Conservation (phyloP, 2,113 vertebrate species). For the Melanocharis versteri region DNA sequence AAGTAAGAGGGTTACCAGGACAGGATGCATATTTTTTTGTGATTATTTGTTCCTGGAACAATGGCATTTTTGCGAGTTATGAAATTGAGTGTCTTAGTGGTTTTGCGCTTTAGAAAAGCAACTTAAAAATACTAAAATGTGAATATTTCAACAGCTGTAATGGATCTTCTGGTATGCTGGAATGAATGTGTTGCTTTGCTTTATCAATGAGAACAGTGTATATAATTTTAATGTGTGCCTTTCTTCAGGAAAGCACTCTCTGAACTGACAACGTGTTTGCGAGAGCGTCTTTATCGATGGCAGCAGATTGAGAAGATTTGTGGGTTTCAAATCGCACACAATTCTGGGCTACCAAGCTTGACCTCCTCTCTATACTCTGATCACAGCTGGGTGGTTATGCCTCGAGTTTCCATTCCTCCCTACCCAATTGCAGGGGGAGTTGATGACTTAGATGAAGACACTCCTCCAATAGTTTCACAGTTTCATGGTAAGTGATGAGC, state of each 20-base stretch:
- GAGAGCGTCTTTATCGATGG: slow-evolving; percentile 97
- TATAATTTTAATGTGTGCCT: background rate
- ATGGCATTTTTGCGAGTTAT: background rate
- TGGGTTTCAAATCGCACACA: slow-evolving; percentile 92
- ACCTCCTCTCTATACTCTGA: slow-evolving; percentile 95
- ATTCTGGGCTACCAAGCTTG: slow-evolving; percentile 90
- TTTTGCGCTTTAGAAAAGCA: background rate
- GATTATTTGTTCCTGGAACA: background rate
- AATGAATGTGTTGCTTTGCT: background rate
- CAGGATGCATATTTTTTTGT: background rate
- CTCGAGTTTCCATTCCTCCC: slow-evolving; percentile 91
- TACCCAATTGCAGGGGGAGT: slow-evolving; percentile 97
- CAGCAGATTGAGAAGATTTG: slow-evolving; percentile 99
- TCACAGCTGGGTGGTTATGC: slow-evolving; percentile 99
- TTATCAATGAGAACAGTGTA: background rate
- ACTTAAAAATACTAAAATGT: background rate
- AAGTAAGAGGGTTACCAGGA: slow-evolving; percentile 80
- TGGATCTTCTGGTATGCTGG: background rate
- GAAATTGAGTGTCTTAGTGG: background rate
- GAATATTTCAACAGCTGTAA: background rate
- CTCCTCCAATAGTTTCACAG: slow-evolving; percentile 93
- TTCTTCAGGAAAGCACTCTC: slow-evolving; percentile 88
- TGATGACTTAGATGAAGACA: slow-evolving; percentile 96
- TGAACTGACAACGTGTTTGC: slow-evolving; percentile 91
- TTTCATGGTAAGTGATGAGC: slow-evolving; percentile 82